phyloP scores from a whole-genome alignment of 2,113 vertebrate species.

The Dipodomys spectabilis region DNA sequence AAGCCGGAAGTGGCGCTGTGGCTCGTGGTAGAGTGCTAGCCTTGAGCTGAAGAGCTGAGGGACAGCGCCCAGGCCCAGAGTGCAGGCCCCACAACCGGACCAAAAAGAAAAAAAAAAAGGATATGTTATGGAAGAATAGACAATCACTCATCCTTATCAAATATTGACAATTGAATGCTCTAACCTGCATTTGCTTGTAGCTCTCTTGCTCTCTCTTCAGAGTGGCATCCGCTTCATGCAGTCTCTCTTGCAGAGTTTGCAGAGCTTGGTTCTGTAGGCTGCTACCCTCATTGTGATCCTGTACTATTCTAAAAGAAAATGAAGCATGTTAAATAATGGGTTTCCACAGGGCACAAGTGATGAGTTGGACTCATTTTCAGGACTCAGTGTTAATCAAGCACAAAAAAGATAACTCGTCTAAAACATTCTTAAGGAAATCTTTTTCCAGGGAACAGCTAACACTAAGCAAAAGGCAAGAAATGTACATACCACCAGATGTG shows the following conservation, averaged over 20 bases:
- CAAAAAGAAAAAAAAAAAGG: too few species aligned
- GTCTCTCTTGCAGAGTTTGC: conserved; percentile 93
- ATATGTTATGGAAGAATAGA: neutral
- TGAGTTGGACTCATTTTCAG: neutral
- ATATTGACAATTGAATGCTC: neutral
- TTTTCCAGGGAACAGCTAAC: neutral
- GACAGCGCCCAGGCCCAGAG: too few species aligned
- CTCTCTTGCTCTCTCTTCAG: conserved; percentile 94
- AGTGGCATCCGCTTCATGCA: conserved; percentile 90
- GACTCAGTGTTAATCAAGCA: neutral
- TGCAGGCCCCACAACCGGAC: too few species aligned
- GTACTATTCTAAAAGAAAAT: conserved; percentile 90
- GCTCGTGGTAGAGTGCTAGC: too few species aligned
- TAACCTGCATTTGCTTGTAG: conserved; percentile 97
- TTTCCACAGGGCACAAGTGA: neutral
- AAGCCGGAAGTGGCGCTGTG: too few species aligned
- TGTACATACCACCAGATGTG: too few species aligned
- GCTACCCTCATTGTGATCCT: conserved; percentile 95
- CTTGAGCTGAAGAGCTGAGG: too few species aligned
- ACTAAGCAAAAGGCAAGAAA: too few species aligned
- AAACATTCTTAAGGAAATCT: neutral
- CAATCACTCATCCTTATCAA: neutral
- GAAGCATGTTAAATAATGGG: neutral
- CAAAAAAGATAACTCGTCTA: neutral
- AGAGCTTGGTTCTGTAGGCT: conserved; percentile 94